phyloP scores from a whole-genome alignment of 2,888 invertebrate species.

The Ornithoptera priamus region DNA sequence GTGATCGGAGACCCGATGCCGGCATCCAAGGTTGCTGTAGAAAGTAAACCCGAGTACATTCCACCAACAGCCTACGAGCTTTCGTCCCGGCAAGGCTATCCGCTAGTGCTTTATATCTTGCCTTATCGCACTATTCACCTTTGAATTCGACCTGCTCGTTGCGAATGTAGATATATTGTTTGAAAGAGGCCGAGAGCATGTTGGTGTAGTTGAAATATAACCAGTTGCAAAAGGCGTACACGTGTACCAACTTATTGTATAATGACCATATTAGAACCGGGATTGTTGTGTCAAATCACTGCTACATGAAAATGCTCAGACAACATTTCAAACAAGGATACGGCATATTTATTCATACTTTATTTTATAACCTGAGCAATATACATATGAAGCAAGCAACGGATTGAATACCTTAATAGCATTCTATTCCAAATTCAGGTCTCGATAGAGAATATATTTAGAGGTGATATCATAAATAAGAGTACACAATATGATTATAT shows the following conservation, averaged over 20 bases:
- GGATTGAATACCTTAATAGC: no score
- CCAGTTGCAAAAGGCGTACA: neutral
- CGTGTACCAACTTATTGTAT: neutral
- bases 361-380: no score
- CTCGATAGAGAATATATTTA: no score
- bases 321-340: no score
- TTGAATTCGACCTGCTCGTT: slow-evolving; percentile 37
- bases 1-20: slow-evolving; percentile 44
- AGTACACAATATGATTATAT: no score
- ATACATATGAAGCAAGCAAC: no score
- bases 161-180: slow-evolving; percentile 26
- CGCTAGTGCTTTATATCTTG: slow-evolving; percentile 39
- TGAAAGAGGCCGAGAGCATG: slow-evolving; percentile 21
- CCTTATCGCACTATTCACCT: slow-evolving; percentile 41
- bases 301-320: neutral
- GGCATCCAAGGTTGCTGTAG: slow-evolving; percentile 49
- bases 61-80: slow-evolving; percentile 53
- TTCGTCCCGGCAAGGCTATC: slow-evolving; percentile 66
- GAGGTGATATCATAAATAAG: no score
- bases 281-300: neutral
- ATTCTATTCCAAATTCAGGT: no score
- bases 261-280: neutral
- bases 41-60: slow-evolving; percentile 64
- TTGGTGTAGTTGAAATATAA: slow-evolving; percentile 7
- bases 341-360: no score